A percentile compares a stretch with the other conserved stretches of the same genome.
Conservation (phyloP, 2,888 invertebrate species). For the Drosophila algonquin region DNA sequence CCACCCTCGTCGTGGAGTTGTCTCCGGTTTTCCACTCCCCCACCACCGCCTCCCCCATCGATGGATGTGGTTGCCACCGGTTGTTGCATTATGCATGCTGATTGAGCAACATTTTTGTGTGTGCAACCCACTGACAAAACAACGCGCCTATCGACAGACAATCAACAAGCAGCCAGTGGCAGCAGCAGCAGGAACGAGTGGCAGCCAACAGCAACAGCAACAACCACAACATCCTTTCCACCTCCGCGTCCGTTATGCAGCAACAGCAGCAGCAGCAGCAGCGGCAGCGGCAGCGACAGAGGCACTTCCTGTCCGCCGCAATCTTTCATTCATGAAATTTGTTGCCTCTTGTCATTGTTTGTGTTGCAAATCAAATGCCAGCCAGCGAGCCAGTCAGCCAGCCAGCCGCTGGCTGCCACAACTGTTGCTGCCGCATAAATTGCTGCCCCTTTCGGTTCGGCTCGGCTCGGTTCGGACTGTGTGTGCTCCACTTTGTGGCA, state of each 20-base stretch:
- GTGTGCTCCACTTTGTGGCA: conserved; percentile 67
- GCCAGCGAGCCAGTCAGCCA: conserved; percentile 57
- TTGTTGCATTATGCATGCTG: conserved; percentile 77
- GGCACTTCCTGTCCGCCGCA: conserved; percentile 76
- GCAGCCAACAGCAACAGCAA: conserved; percentile 26
- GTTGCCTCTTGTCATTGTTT: conserved; percentile 81
- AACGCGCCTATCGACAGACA: conserved; percentile 73
- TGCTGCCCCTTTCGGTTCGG: conserved; percentile 43
- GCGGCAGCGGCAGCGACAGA: conserved; percentile 33
- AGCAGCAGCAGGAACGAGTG: conserved; percentile 54
- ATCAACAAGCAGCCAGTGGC: conserved; percentile 41
- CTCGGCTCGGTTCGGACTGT: conserved; percentile 53
- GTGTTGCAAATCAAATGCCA: conserved; percentile 80
- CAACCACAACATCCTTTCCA: conserved; percentile 75
- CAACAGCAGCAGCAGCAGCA: neutral
- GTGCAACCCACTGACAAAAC: conserved; percentile 79
- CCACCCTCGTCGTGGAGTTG: conserved; percentile 70
- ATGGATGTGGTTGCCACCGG: conserved; percentile 26
- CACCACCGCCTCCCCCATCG: conserved; percentile 7
- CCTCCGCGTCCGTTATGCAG: conserved; percentile 79
- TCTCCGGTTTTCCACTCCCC: conserved; percentile 27
- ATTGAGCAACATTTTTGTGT: conserved; percentile 80
- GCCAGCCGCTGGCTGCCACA: conserved; percentile 19
- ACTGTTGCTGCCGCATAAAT: conserved; percentile 64
- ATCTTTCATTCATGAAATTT: conserved; percentile 80